Percentiles rank a stretch among this genome's conserved stretches.
phyloP scores from a whole-genome alignment of 2,797 vertebrate species.

The Sebastes minor region DNA sequence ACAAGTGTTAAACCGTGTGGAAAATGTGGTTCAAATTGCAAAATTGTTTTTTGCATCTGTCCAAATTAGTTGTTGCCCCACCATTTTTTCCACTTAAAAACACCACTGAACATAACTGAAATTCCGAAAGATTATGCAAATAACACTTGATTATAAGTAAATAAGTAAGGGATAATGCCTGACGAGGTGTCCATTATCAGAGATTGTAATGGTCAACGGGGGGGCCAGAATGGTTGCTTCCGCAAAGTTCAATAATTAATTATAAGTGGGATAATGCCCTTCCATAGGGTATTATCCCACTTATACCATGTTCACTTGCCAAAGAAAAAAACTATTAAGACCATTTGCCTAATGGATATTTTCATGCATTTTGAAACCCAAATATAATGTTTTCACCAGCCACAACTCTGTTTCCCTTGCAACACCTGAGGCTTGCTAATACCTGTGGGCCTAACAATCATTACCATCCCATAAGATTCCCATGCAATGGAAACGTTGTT shows the following conservation, averaged over 20 bases:
- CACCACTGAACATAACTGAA: not conserved
- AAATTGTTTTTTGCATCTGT: not conserved
- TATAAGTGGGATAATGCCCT: too few species aligned
- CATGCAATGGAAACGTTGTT: not conserved
- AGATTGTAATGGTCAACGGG: rapidly evolving
- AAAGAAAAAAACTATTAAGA: too few species aligned
- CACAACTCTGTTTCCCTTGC: too few species aligned
- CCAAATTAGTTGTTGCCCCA: not conserved
- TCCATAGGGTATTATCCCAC: too few species aligned
- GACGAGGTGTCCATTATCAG: too few species aligned
- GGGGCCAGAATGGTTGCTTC: too few species aligned
- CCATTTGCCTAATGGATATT: too few species aligned
- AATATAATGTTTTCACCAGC: too few species aligned
- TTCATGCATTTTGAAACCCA: too few species aligned
- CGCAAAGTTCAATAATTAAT: too few species aligned
- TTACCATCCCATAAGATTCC: not conserved
- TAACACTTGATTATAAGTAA: not conserved
- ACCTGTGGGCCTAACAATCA: not conserved
- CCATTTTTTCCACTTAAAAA: not conserved
- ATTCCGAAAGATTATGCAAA: not conserved
- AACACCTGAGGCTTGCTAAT: not conserved
- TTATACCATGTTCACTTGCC: too few species aligned
- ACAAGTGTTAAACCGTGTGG: not conserved
- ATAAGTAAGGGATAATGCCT: not conserved
- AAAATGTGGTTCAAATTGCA: not conserved